phyloP scores from a whole-genome alignment of 2,797 vertebrate species.

The Danionella dracula region DNA sequence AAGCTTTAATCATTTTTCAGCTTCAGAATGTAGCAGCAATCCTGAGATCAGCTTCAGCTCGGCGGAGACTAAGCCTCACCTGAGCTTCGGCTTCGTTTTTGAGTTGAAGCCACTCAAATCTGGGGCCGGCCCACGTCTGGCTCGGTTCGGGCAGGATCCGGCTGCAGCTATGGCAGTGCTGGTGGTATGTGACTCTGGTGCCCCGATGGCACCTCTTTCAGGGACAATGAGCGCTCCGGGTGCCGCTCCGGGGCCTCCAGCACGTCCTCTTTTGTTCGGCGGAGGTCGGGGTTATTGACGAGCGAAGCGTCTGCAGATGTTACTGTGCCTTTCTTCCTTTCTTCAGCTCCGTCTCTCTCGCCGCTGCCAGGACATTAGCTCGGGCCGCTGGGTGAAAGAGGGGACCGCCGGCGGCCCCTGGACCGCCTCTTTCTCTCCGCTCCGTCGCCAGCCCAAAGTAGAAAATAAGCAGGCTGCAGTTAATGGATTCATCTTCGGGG shows the following conservation, averaged over 20 bases:
- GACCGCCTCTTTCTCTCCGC: slow-evolving; percentile 55
- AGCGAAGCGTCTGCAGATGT: slow-evolving; percentile 82
- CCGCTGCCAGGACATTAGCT: slow-evolving; percentile 68
- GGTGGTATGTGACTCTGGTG: slow-evolving; percentile 59
- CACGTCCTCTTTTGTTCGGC: slow-evolving; percentile 79
- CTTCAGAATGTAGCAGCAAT: no score
- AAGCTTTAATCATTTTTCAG: no score
- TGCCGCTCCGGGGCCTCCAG: slow-evolving; percentile 69
- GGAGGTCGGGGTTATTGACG: slow-evolving; percentile 90
- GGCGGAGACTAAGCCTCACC: no score
- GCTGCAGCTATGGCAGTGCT: slow-evolving; percentile 66
- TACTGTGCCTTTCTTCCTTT: slow-evolving; percentile 74
- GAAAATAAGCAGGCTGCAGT: slow-evolving; percentile 74
- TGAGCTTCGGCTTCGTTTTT: no score
- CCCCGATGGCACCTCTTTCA: slow-evolving; percentile 57
- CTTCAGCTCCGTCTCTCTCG: slow-evolving; percentile 50
- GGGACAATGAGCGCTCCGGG: slow-evolving; percentile 71
- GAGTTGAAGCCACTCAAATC: no score
- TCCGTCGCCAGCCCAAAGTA: slow-evolving; percentile 71
- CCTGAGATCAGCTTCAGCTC: no score
- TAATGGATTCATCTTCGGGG: slow-evolving; percentile 76
- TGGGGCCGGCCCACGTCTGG: no score
- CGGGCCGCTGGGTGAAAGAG: slow-evolving; percentile 66
- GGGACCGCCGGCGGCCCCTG: slow-evolving; percentile 62
- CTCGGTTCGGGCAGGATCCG: not conserved